Evolutionary conservation across 2,888 invertebrate genomes (phyloP).

Genomic region (Glaucopsyche alexis): DNA sequence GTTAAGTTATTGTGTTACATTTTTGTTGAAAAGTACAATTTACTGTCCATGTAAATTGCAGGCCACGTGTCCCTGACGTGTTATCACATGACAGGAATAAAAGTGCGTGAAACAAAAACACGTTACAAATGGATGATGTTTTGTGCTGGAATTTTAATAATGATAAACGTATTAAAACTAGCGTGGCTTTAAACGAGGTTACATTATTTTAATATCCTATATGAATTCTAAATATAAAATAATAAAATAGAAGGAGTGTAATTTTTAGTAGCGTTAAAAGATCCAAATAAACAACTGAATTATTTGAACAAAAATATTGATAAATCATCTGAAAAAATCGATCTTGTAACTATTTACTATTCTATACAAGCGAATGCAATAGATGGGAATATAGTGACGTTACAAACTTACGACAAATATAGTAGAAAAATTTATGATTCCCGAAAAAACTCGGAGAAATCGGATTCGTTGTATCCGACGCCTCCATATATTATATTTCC

Average conservation of each 20-base stretch:
- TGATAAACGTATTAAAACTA: background rate
- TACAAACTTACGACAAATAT: constrained; percentile 17
- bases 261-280: no score
- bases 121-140: background rate
- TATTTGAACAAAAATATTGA: background rate
- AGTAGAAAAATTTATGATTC: constrained; percentile 16
- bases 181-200: background rate
- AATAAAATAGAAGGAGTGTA: no score
- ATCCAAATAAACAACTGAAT: no score
- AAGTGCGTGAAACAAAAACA: background rate
- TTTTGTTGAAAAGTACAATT: constrained; percentile 24
- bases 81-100: background rate
- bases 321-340: background rate
- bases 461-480: constrained; percentile 44
- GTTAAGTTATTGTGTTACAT: constrained; percentile 4
- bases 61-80: background rate
- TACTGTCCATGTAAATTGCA: background rate
- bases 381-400: background rate
- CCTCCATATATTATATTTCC: constrained; percentile 72
- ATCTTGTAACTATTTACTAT: background rate
- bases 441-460: constrained; percentile 16
- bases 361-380: background rate
- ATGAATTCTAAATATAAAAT: no score
- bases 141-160: background rate
- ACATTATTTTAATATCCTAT: background rate